Base-by-base conservation (phyloP, 2,797 vertebrate species). In the Acanthopagrus latus region DNA sequence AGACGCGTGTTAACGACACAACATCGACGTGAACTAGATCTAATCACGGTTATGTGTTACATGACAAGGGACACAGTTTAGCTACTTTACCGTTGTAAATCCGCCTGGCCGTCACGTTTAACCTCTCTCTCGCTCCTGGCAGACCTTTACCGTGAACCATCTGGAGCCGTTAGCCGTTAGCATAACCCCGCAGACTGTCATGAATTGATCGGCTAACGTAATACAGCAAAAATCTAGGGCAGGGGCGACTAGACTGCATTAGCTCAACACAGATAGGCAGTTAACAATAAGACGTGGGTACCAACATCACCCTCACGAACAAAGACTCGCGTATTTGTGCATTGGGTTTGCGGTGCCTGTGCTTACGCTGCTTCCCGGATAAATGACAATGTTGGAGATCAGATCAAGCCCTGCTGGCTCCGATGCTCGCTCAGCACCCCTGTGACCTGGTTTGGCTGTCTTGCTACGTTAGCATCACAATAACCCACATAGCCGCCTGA, bases 391-490 rank as follows among this genome's bases (percentile, higher is more conserved):
- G 79, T 23, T 44, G 47, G 29, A 71, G 8, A 82, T 77, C 41
- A 81, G 78, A 84, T 82, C 68, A 81, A 54, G 44, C 38, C 38
- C 52, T 23, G 29, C 68, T 71, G 48, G 51, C 64, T 38, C 10
- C 50, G 58, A 71, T 48, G 74, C 82, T 82, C 68, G 63, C 79
- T 75, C 80, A 17, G 83, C 83, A 21, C 51, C 73, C 74, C 55
- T 60, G 16, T 91, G 92, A 93, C 92, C 93, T 91, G 90, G 88
- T 89, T 92, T 72, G 83, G 62, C 82, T 87, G 91, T 91, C 91
- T 46, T 43, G 86, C 89, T 85, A 13, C 69, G 91, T 92, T 94
- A 94, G 92, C 93, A 93, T 94, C 93, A 94, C 92, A 94, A 93
- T 89, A 91, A 93, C 88, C 87, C 84, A 88, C 77, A 88, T 82